Evolutionary conservation across 1,140 invertebrate genomes (phyloP).

Genomic region (Dendroctonus ponderosae): DNA sequence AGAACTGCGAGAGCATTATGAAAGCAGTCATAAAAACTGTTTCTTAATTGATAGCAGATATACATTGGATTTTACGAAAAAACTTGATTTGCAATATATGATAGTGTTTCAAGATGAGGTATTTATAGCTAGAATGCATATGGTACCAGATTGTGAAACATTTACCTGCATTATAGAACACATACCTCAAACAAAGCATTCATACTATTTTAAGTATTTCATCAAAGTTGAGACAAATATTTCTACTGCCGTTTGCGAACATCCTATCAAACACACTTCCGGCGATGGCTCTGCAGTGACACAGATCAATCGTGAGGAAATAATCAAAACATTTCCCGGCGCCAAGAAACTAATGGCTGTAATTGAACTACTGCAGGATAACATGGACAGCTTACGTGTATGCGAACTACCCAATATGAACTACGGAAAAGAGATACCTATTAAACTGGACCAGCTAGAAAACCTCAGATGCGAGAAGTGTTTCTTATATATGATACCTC

Average conservation of each 20-base stretch:
- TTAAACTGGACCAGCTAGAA: too few species aligned
- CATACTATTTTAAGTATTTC: constrained; percentile 28
- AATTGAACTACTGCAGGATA: too few species aligned
- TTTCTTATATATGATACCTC: too few species aligned
- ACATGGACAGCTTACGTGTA: too few species aligned
- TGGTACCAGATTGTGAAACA: constrained; percentile 26
- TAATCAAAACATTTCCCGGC: too few species aligned
- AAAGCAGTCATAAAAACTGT: constrained; percentile 22
- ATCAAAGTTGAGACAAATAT: constrained; percentile 20
- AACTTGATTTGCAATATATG: constrained; percentile 35
- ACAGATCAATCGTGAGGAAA: too few species aligned
- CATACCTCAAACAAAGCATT: constrained; percentile 14
- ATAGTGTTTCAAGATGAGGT: constrained; percentile 31
- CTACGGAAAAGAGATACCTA: too few species aligned
- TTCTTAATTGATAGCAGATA: constrained; percentile 31
- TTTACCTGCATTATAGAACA: constrained; percentile 33
- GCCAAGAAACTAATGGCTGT: too few species aligned
- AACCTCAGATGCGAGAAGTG: too few species aligned
- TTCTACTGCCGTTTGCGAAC: constrained; percentile 19
- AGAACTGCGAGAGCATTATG: constrained; percentile 37
- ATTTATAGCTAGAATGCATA: constrained; percentile 38
- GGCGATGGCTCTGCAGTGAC: too few species aligned
- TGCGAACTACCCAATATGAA: too few species aligned
- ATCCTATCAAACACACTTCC: constrained; percentile 8
- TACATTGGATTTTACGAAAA: constrained; percentile 36